Conservation (phyloP, 2,888 invertebrate genomes). For the Cistogaster globosa region DNA sequence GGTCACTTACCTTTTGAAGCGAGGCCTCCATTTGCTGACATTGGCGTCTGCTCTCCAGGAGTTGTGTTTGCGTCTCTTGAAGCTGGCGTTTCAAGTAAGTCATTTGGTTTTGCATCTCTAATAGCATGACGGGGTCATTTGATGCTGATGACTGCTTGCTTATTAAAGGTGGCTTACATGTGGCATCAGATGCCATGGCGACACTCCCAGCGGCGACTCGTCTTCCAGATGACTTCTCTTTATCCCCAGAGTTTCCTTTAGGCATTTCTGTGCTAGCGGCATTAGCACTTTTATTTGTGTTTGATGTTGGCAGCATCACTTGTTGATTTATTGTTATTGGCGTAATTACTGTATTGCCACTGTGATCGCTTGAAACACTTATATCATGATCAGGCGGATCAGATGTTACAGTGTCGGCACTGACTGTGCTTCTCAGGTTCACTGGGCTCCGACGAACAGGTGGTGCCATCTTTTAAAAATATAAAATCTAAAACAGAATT, state of each 20-base stretch:
- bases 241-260: neutral
- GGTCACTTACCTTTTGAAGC: neutral
- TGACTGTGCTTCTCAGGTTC: constrained; percentile 14
- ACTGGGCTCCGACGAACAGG: constrained; percentile 10
- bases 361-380: constrained; percentile 1
- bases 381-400: constrained; percentile 6
- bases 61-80: constrained; percentile 10
- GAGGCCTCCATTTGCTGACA: neutral
- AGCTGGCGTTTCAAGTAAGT: constrained; percentile 16
- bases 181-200: neutral
- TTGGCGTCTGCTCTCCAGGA: constrained; percentile 22
- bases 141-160: constrained; percentile 14
- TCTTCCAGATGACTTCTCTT: constrained; percentile 6
- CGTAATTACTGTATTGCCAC: neutral
- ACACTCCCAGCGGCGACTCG: neutral
- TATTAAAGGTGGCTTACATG: neutral
- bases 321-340: neutral
- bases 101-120: constrained; percentile 24
- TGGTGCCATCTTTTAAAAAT: constrained; percentile 12
- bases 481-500: neutral
- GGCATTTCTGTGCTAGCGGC: constrained; percentile 2
- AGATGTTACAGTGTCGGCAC: constrained; percentile 20
- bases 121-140: neutral
- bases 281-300: constrained; percentile 15
- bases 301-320: constrained; percentile 25